These are phyloP conservation scores for Carettochelys insculpta DNA, from an alignment of 2,113 vertebrate genomes.

Conservation along the genomic window DNA sequence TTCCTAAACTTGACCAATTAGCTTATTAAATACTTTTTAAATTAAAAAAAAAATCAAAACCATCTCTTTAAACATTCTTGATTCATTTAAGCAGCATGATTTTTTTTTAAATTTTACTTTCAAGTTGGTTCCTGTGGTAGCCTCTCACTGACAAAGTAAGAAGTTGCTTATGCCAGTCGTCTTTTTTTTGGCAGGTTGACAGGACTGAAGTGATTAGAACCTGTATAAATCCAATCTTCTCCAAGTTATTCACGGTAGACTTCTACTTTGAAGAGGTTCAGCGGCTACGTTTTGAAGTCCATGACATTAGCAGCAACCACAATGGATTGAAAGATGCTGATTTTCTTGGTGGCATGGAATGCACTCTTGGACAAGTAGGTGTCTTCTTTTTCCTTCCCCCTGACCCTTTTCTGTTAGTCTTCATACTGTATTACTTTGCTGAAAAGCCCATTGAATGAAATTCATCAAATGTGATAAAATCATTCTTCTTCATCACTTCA, in stretches of 20 bases:
- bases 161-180: background rate
- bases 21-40: background rate
- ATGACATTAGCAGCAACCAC: slow-evolving; percentile 91
- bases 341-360: slow-evolving; percentile 94
- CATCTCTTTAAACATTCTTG: background rate
- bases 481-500: background rate
- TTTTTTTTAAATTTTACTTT: background rate
- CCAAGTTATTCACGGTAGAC: slow-evolving; percentile 94
- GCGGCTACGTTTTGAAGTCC: slow-evolving; percentile 91
- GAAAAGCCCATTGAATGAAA: background rate
- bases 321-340: slow-evolving; percentile 90
- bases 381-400: fast-evolving
- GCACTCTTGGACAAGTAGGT: slow-evolving; percentile 92
- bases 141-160: background rate
- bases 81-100: background rate
- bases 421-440: background rate
- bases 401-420: fast-evolving
- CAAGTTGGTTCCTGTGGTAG: background rate
- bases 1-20: background rate
- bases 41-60: background rate
- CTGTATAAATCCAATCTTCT: slow-evolving; percentile 92
- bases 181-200: slow-evolving; percentile 84
- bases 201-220: slow-evolving; percentile 95
- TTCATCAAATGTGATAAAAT: background rate
- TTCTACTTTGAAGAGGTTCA: slow-evolving; percentile 98